Conservation (phyloP, 2,888 invertebrate species). For the Linnaemya tessellans region DNA sequence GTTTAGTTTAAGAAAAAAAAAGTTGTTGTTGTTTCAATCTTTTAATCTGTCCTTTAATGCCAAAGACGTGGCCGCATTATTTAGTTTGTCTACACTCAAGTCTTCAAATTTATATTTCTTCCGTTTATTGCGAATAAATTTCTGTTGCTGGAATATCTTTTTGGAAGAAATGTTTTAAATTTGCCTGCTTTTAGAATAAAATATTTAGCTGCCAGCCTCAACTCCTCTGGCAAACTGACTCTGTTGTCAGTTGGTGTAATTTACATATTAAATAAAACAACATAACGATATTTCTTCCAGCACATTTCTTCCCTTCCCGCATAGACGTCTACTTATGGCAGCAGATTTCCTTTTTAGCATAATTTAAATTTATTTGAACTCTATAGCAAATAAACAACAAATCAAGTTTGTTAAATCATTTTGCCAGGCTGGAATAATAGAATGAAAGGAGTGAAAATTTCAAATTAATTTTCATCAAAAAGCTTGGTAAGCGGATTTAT, state of each 20-base stretch:
- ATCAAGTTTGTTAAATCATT: neutral
- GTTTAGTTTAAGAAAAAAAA: no score
- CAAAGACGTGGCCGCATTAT: no score
- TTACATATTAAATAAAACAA: neutral
- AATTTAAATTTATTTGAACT: neutral
- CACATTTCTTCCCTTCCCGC: neutral
- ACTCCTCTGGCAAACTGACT: neutral
- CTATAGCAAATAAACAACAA: neutral
- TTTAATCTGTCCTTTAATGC: neutral
- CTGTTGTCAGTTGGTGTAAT: neutral
- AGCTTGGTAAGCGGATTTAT: neutral
- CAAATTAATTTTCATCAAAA: slow-evolving; percentile 46
- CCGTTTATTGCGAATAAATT: no score
- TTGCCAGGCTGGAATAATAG: neutral
- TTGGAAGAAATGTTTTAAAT: neutral
- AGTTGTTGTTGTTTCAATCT: slow-evolving; percentile 4
- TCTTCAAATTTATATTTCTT: no score
- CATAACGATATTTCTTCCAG: neutral
- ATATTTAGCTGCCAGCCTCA: neutral
- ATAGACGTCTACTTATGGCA: neutral
- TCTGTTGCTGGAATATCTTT: neutral
- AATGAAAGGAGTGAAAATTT: slow-evolving; percentile 5
- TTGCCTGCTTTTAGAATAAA: neutral
- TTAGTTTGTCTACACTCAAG: no score
- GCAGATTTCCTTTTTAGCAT: neutral